phyloP scores from a whole-genome alignment of 1,140 invertebrate genomes.

The Megalopta genalis region DNA sequence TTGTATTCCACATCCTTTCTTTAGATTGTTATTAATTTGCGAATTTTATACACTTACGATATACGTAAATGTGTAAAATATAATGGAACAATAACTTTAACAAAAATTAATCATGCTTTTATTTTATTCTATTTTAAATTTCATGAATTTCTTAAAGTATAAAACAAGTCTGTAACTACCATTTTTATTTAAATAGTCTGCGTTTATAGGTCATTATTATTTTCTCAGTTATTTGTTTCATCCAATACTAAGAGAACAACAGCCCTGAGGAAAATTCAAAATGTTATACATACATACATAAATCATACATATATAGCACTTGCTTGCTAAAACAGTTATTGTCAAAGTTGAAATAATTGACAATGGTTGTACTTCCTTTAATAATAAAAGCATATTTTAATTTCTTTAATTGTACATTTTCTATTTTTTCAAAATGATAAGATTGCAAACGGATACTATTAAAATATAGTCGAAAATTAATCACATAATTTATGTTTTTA shows the following conservation, averaged over 20 bases:
- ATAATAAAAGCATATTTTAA: constrained; percentile 33
- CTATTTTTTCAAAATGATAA: constrained; percentile 36
- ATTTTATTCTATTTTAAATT: neutral
- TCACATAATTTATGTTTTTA: constrained; percentile 73
- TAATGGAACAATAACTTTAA: neutral
- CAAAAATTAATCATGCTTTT: neutral
- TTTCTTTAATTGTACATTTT: constrained; percentile 51
- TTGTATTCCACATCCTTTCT: neutral
- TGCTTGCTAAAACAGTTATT: constrained; percentile 31
- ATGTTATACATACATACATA: constrained; percentile 4
- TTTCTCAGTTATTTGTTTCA: constrained; percentile 16
- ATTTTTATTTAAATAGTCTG: no score
- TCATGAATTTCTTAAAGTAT: neutral
- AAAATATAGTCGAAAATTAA: constrained; percentile 61
- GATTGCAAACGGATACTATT: constrained; percentile 52
- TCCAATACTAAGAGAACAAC: neutral
- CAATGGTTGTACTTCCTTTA: constrained; percentile 47
- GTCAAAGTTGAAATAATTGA: constrained; percentile 50
- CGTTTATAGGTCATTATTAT: no score
- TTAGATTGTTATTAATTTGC: neutral
- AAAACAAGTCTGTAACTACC: neutral
- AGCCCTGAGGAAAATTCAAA: neutral
- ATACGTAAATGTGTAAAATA: constrained; percentile 1
- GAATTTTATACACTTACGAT: neutral
- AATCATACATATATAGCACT: constrained; percentile 16